A percentile compares a stretch with the other conserved stretches of the same genome.
These are phyloP conservation scores for Troglohyphantes excavatus DNA, from an alignment of 2,888 invertebrate species.

Conservation along the genomic window DNA sequence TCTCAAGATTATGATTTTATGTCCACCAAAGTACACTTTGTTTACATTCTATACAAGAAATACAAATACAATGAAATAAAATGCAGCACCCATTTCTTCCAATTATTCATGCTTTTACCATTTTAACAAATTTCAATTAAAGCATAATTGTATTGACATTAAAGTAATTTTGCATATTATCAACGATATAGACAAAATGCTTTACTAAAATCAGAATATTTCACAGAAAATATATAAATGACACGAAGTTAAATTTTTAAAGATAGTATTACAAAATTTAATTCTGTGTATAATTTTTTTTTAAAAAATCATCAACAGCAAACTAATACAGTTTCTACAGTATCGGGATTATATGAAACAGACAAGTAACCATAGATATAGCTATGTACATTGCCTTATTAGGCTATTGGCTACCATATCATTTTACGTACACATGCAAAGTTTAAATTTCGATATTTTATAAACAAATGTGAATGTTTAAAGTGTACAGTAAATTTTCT, in stretches of 20 bases:
- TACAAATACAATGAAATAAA: not conserved
- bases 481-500: not conserved
- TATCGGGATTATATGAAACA: conserved; percentile 2
- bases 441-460: not conserved
- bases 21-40: not conserved
- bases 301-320: not conserved
- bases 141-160: not conserved
- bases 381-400: conserved; percentile 5
- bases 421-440: not conserved
- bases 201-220: not conserved
- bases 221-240: not conserved
- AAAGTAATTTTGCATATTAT: not conserved
- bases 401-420: not conserved
- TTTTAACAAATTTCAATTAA: not conserved
- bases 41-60: not conserved
- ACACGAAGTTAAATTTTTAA: not conserved
- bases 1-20: no score
- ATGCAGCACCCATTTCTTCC: not conserved
- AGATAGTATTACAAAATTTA: not conserved
- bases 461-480: not conserved
- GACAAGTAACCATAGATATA: conserved; percentile 4
- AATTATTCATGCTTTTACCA: not conserved
- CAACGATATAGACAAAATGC: not conserved
- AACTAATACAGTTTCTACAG: not conserved
- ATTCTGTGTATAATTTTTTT: not conserved